Percentiles rank a stretch among this genome's conserved stretches.
Conservation (phyloP, 2,113 vertebrate species). For the Pelobates fuscus region DNA sequence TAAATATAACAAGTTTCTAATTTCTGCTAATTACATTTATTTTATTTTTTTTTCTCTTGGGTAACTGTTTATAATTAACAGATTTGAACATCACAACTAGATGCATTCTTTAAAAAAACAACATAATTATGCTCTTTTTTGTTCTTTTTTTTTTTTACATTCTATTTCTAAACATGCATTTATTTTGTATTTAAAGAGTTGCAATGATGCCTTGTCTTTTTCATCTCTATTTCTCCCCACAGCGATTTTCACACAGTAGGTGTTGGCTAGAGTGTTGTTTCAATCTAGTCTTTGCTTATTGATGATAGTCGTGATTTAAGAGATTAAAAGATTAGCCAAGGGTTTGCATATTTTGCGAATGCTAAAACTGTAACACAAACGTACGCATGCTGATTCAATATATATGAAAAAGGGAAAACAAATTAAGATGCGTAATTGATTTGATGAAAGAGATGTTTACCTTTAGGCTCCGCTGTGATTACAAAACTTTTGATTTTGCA, state of each 20-base stretch:
- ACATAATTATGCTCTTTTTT: neutral
- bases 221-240: conserved; percentile 68
- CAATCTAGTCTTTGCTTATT: conserved; percentile 73
- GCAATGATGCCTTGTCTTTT: conserved; percentile 64
- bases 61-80: too few relatives aligned
- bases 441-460: conserved; percentile 56
- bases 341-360: conserved; percentile 69
- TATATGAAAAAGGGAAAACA: conserved; percentile 54
- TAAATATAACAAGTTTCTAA: too few relatives aligned
- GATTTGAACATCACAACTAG: neutral
- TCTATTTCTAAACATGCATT: neutral
- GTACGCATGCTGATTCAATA: conserved; percentile 54
- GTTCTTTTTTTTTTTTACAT: neutral
- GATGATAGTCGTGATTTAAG: conserved; percentile 67
- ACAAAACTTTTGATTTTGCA: conserved; percentile 29
- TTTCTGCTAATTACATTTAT: too few relatives aligned
- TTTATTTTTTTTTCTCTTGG: too few relatives aligned
- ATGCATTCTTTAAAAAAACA: neutral
- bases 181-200: conserved; percentile 50
- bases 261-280: conserved; percentile 71
- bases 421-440: conserved; percentile 62
- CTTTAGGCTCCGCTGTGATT: conserved; percentile 29
- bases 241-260: conserved; percentile 72
- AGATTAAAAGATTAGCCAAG: conserved; percentile 68
- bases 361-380: conserved; percentile 70